phyloP scores from a whole-genome alignment of 2,888 invertebrate genomes.

The Drosophila kambysellisi region DNA sequence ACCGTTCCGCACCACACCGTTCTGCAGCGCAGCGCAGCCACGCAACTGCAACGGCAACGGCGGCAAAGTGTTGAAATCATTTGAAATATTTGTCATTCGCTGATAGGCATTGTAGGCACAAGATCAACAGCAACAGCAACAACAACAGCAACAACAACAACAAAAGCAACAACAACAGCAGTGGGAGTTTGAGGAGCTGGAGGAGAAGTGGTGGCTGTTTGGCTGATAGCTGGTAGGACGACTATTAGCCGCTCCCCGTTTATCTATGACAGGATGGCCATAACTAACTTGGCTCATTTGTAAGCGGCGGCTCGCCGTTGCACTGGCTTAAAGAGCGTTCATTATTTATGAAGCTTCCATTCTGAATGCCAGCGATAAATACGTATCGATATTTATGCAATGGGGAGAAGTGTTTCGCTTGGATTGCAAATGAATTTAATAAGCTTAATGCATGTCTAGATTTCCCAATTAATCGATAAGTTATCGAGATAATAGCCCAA shows the following conservation, averaged over 20 bases:
- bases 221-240: conserved; percentile 2
- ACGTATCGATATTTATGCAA: conserved; percentile 56
- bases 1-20: neutral
- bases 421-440: conserved; percentile 2
- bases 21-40: neutral
- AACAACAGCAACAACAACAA: neutral
- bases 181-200: conserved; percentile 17
- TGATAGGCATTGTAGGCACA: conserved; percentile 53
- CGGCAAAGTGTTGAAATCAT: conserved; percentile 81
- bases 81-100: conserved; percentile 81
- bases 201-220: conserved; percentile 12
- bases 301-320: conserved; percentile 38
- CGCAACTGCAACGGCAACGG: conserved; percentile 19
- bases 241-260: conserved; percentile 60
- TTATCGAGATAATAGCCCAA: neutral
- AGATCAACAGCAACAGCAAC: conserved; percentile 5
- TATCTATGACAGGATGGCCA: conserved; percentile 70
- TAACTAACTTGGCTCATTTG: conserved; percentile 71
- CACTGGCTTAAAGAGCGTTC: neutral
- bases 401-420: conserved; percentile 21
- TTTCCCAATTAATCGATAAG: neutral
- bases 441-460: neutral
- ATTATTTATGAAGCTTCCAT: conserved; percentile 50
- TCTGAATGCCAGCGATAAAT: conserved; percentile 42
- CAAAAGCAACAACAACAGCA: neutral